Percentiles rank a stretch among this genome's conserved stretches.
Evolutionary conservation across 2,888 invertebrate genomes (phyloP).

Genomic region (Volucella zonaria): DNA sequence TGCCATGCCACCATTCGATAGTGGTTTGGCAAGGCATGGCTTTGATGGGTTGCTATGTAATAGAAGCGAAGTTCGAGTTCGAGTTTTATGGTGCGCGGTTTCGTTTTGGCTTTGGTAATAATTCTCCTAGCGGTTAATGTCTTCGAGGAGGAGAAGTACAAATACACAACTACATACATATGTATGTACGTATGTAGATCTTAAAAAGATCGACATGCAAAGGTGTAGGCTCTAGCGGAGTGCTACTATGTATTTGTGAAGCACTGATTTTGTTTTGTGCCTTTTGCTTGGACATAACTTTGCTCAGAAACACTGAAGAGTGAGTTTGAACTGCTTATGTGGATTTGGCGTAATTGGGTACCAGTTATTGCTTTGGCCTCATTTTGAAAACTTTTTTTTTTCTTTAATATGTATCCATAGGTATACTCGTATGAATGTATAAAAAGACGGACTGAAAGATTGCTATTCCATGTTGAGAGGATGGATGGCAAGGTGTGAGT

Average conservation of each 20-base stretch:
- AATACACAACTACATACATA: background rate
- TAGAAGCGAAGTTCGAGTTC: conserved; percentile 72
- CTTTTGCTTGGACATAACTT: conserved; percentile 15
- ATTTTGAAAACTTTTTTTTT: conserved; percentile 39
- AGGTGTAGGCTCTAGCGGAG: background rate
- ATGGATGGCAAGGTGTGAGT: background rate
- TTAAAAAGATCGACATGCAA: background rate
- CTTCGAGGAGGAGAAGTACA: background rate
- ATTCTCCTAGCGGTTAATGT: conserved; percentile 51
- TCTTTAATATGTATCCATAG: too few species aligned
- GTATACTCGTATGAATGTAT: too few species aligned
- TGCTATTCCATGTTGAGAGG: too few species aligned
- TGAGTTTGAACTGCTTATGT: background rate
- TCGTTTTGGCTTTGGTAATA: conserved; percentile 56
- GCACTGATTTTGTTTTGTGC: conserved; percentile 47
- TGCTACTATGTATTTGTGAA: conserved; percentile 6
- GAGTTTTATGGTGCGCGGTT: conserved; percentile 62
- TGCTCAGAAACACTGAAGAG: conserved; percentile 15
- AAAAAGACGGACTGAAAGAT: background rate
- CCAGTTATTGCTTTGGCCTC: conserved; percentile 64
- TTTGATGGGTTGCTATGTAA: conserved; percentile 61
- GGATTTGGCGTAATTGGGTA: conserved; percentile 44
- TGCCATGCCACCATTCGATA: conserved; percentile 38
- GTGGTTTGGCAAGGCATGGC: conserved; percentile 59
- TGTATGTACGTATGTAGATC: background rate